Evolutionary conservation across 2,888 invertebrate genomes (phyloP), one percentile per base, ranked within the genome.

Genomic region (Oscheius sp.): DNA sequence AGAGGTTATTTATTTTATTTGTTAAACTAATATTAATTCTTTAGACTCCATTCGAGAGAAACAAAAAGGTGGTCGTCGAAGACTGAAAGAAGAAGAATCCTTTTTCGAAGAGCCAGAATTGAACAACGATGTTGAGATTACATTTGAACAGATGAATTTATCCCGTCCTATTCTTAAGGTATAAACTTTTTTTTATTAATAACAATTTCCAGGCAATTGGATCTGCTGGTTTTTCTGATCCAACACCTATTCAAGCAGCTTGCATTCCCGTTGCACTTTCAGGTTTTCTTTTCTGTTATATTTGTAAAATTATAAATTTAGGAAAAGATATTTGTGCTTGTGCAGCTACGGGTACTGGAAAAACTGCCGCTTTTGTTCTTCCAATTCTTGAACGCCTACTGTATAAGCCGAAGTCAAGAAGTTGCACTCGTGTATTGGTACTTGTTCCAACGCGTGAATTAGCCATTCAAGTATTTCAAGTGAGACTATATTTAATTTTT

Each of bases 361-460:
- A 99, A 90, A 98, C 98, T 0, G 95, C 95, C 0, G 97, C 98
- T 0, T 98, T 96, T 87, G 96, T 98, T 94, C 88, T 98, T 79
- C 98, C 98, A 0, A 94, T 95, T 1, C 86, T 98, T 62, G 98
- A 98, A 88, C 90, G 97, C 73, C 89, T 98, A 71, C 87, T 97
- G 12, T 96, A 93, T 87, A 91, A 93, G 78, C 92, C 95, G 0
- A 89, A 90, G 36, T 90, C 91, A 32, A 63, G 68, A n/a, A 45
- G 61, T 28, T 71, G 70, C 2, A 93, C 93, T 0, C 88, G 94
- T 75, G 97, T 98, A 0, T 88, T 98, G 6, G 93, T 98, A 4
- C 87, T 99, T 22, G 94, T 97, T 28, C 98, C 98, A 0, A 98
- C 98, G 0, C 90, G 98, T 86, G 98, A 98, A 87, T 89, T 98